Percentiles rank a stretch among this genome's conserved stretches.
These are phyloP conservation scores for Trachops cirrhosus DNA, from an alignment of 2,797 vertebrate species.

Conservation along the genomic window DNA sequence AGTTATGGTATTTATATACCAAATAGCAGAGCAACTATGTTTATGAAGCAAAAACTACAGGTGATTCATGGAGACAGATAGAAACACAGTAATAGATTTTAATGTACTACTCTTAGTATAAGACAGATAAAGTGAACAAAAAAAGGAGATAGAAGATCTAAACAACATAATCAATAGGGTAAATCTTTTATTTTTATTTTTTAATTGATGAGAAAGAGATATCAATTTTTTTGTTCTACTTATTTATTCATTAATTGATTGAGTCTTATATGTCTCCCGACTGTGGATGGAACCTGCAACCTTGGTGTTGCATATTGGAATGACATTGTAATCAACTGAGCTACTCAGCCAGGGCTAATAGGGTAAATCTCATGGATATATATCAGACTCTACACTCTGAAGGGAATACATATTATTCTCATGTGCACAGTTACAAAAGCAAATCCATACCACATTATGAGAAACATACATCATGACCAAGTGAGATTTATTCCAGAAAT, in stretches of 20 bases:
- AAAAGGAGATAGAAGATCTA: not conserved
- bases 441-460: not conserved
- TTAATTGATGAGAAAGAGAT: not conserved
- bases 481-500: not conserved
- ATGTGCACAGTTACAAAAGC: not conserved
- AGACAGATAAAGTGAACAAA: not conserved
- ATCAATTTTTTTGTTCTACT: not conserved
- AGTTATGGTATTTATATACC: not conserved
- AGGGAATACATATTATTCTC: not conserved
- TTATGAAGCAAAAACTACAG: constrained; percentile 9
- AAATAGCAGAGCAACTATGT: not conserved
- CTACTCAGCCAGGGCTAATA: not conserved
- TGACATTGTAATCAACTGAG: no score
- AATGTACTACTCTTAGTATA: not conserved
- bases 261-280: not conserved
- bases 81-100: not conserved
- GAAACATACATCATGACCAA: constrained; percentile 12
- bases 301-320: not conserved
- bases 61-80: not conserved
- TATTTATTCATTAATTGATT: not conserved
- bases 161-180: not conserved
- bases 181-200: not conserved
- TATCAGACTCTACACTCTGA: not conserved
- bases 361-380: not conserved
- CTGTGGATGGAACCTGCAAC: not conserved